phyloP scores from a whole-genome alignment of 1,140 invertebrate genomes.

The Ditylenchus dipsaci region DNA sequence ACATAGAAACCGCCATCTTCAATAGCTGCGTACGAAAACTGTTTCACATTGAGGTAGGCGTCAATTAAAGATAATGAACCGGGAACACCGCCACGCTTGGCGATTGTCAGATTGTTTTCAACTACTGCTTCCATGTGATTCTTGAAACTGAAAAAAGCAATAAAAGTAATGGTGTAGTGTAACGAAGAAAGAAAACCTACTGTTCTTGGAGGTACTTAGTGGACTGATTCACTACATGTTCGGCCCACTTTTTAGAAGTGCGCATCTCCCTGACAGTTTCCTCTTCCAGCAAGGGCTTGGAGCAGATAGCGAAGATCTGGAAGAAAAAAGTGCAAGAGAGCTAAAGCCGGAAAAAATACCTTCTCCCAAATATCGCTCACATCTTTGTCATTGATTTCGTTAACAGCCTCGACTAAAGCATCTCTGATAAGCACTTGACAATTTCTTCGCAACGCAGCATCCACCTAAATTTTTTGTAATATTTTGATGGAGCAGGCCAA shows the following conservation, averaged over 20 bases:
- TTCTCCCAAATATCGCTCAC: constrained; percentile 36
- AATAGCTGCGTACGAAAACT: neutral
- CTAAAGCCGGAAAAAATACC: neutral
- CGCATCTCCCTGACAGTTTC: constrained; percentile 27
- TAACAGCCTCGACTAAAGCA: constrained; percentile 29
- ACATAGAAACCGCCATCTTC: neutral
- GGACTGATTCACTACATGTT: constrained; percentile 26
- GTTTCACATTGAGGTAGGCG: constrained; percentile 44
- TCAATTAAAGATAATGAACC: constrained; percentile 39
- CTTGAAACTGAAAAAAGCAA: constrained; percentile 33
- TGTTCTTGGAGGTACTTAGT: constrained; percentile 36
- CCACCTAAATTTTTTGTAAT: constrained; percentile 23
- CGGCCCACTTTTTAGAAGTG: constrained; percentile 31
- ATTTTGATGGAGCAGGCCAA: neutral
- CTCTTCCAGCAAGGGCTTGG: constrained; percentile 5
- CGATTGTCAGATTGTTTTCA: constrained; percentile 35
- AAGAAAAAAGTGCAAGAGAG: too few relatives aligned
- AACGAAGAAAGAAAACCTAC: constrained; percentile 5
- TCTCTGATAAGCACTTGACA: constrained; percentile 1
- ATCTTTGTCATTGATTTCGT: constrained; percentile 32
- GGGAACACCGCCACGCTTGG: constrained; percentile 41
- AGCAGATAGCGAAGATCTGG: constrained; percentile 21
- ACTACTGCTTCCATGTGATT: constrained; percentile 39
- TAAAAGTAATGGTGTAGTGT: constrained; percentile 8
- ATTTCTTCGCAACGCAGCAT: constrained; percentile 4